Conservation (phyloP, 2,797 vertebrate genomes). For the Scarus forsteni region DNA sequence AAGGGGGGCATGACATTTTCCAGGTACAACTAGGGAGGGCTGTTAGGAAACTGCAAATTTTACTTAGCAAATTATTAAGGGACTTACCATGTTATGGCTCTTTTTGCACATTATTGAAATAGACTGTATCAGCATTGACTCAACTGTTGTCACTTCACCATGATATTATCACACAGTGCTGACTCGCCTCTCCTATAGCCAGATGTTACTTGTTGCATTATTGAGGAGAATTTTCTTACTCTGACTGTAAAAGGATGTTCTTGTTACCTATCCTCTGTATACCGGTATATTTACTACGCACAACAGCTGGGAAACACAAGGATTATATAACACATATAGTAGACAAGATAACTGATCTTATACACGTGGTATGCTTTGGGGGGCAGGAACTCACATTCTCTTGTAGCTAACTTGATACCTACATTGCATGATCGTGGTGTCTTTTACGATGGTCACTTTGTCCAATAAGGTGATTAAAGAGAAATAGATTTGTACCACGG, state of each 20-base stretch:
- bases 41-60: not conserved
- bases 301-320: not conserved
- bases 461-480: too few relatives aligned
- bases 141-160: slow-evolving; percentile 1
- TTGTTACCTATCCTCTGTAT: not conserved
- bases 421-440: not conserved
- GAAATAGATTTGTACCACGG: too few relatives aligned
- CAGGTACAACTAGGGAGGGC: too few relatives aligned
- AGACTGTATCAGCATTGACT: slow-evolving; percentile 4
- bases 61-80: not conserved
- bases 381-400: not conserved
- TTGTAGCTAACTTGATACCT: not conserved
- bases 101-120: slow-evolving; percentile 14
- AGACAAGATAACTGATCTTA: not conserved
- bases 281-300: not conserved
- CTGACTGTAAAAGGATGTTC: not conserved
- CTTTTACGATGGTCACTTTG: not conserved
- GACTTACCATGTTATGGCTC: not conserved
- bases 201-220: slow-evolving; percentile 5
- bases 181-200: slow-evolving; percentile 5
- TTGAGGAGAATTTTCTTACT: slow-evolving; percentile 5
- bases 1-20: too few relatives aligned
- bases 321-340: not conserved
- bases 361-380: not conserved
- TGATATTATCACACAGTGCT: slow-evolving; percentile 25